These are phyloP conservation scores for Vollenhovia emeryi DNA, from an alignment of 1,140 invertebrate genomes.

Conservation along the genomic window DNA sequence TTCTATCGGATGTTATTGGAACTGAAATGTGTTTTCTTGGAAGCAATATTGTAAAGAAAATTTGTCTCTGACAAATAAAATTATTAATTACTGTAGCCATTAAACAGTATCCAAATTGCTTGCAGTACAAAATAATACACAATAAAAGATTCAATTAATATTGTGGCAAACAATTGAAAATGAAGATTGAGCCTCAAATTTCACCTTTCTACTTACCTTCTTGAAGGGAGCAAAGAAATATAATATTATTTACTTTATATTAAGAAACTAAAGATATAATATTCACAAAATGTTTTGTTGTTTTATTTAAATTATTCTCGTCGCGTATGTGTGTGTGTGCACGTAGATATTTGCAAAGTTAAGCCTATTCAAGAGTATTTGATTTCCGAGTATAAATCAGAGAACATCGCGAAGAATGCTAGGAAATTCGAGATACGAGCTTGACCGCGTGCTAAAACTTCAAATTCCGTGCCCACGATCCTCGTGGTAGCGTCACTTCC, in stretches of 20 bases:
- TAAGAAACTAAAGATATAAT: background rate
- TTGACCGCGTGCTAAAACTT: constrained; percentile 22
- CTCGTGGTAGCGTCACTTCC: constrained; percentile 63
- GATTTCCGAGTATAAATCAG: background rate
- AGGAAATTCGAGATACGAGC: background rate
- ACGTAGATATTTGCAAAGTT: background rate
- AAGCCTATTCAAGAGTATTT: background rate
- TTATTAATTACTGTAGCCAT: background rate
- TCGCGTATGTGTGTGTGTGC: no score
- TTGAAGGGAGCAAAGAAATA: background rate
- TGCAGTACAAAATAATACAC: background rate
- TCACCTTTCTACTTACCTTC: background rate
- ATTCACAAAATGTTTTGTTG: background rate
- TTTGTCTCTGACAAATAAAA: background rate
- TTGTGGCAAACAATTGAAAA: background rate
- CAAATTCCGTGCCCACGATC: constrained; percentile 49
- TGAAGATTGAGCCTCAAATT: background rate
- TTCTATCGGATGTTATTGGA: background rate
- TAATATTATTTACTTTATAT: background rate
- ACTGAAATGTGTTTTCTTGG: background rate
- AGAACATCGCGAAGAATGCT: background rate
- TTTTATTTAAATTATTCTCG: background rate
- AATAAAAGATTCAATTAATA: background rate
- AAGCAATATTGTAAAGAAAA: background rate
- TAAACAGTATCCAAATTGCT: background rate